A percentile compares a stretch with the other conserved stretches of the same genome.
These are phyloP conservation scores for Chloroceryle amazona DNA, from an alignment of 2,797 vertebrate species.

Conservation along the genomic window DNA sequence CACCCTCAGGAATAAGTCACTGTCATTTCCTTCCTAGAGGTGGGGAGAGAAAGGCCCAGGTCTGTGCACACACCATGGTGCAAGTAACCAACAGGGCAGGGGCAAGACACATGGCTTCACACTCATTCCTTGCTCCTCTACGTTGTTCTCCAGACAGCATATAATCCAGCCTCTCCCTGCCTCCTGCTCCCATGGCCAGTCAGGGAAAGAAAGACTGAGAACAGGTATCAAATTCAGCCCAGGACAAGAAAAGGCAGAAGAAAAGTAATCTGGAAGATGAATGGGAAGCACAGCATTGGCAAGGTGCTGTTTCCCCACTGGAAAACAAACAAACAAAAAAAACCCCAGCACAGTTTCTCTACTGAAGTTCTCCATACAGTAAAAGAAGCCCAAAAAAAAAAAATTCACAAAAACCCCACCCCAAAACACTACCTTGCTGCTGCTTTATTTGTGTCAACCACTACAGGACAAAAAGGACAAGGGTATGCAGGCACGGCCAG, in stretches of 20 bases:
- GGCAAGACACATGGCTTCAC: rapidly evolving
- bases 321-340: not conserved
- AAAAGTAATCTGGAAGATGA: not conserved
- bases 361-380: not conserved
- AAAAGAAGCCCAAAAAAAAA: not conserved
- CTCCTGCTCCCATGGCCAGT: not conserved
- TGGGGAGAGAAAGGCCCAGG: not conserved
- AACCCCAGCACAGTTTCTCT: not conserved
- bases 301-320: not conserved
- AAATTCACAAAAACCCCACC: not conserved
- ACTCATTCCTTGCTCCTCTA: not conserved
- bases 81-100: not conserved
- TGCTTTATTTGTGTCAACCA: not conserved
- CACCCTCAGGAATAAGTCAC: not conserved
- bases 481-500: not conserved
- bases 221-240: not conserved
- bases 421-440: not conserved
- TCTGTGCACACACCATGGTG: rapidly evolving
- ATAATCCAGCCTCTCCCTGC: not conserved
- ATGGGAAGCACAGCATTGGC: not conserved
- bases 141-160: not conserved
- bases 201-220: not conserved
- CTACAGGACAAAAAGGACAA: not conserved
- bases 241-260: not conserved
- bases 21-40: not conserved